Conservation (phyloP, 2,888 invertebrate species). For the Tiliacea aurago region DNA sequence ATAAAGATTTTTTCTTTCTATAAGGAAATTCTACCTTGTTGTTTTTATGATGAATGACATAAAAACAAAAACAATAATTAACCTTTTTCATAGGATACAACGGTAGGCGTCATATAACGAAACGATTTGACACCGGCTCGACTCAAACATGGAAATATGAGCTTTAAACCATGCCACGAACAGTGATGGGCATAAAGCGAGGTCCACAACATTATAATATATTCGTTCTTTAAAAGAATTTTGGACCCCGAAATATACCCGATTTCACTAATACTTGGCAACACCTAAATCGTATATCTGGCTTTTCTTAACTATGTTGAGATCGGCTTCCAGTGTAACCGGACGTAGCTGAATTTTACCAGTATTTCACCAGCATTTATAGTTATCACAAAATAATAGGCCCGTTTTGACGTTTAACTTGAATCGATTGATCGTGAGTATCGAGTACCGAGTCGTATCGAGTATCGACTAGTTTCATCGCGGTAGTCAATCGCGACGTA, state of each 20-base stretch:
- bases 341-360: too few species aligned
- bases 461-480: too few species aligned
- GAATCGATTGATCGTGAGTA: too few species aligned
- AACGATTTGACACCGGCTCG: neutral
- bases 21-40: neutral
- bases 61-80: neutral
- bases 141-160: neutral
- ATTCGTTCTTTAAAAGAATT: neutral
- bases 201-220: neutral
- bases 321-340: too few species aligned
- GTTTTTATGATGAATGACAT: neutral
- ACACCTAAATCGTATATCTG: neutral
- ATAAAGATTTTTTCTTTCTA: too few species aligned
- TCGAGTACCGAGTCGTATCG: too few species aligned
- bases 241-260: neutral
- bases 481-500: too few species aligned
- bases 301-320: too few species aligned
- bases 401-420: too few species aligned
- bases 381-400: too few species aligned
- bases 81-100: neutral
- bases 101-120: neutral
- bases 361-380: too few species aligned
- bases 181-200: neutral
- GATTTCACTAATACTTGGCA: neutral
- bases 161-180: neutral